Percentiles rank a stretch among this genome's conserved stretches.
Conservation (phyloP, 2,888 invertebrate genomes). For the Tenthredo notha region DNA sequence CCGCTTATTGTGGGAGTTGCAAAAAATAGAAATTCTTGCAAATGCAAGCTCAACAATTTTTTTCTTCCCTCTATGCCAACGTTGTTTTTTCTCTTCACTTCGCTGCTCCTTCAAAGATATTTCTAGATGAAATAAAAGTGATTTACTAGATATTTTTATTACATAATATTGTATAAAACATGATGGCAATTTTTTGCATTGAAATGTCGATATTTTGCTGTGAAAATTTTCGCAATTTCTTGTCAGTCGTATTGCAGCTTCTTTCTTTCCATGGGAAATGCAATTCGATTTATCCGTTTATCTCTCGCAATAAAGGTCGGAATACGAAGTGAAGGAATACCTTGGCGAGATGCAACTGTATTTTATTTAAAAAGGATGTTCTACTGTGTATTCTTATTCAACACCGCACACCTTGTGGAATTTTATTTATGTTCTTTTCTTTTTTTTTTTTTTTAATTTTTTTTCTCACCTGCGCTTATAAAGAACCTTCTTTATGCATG, state of each 20-base stretch:
- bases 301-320: constrained; percentile 17
- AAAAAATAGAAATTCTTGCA: neutral
- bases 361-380: constrained; percentile 42
- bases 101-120: neutral
- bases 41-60: neutral
- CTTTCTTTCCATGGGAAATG: neutral
- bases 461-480: neutral
- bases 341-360: neutral
- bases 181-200: neutral
- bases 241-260: neutral
- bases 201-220: neutral
- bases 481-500: constrained; percentile 18
- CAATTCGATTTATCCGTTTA: constrained; percentile 48
- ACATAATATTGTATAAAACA: neutral
- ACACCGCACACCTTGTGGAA: neutral
- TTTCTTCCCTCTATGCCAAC: neutral
- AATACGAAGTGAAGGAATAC: constrained; percentile 33
- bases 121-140: neutral
- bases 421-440: constrained; percentile 13
- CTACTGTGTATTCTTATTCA: neutral
- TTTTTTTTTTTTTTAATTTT: neutral
- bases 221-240: constrained; percentile 1
- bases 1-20: neutral
- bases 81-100: neutral
- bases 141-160: neutral